Base-by-base conservation (phyloP, 2,113 vertebrate genomes). In the Patagioenas fasciata region DNA sequence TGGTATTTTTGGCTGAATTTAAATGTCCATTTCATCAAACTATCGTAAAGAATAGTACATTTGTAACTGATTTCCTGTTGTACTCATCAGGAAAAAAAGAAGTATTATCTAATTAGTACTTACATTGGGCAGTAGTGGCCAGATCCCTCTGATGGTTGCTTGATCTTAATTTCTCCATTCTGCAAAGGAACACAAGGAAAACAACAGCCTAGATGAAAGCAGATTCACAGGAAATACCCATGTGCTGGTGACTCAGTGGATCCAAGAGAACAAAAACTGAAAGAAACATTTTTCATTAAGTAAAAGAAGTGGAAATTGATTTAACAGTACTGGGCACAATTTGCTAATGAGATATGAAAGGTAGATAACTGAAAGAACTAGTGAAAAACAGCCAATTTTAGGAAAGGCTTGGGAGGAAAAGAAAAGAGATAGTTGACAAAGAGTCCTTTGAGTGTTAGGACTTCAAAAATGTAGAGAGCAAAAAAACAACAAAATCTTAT, bases 221-320 rank as follows among this genome's bases (percentile, higher is more conserved):
- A 95, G 40, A 71, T 93, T 95, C 65, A 34, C 50, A 84, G 85
- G 66, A 89, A 65, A 34, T 94, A 80, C 13, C 85, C 88, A 18
- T 78, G 83, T 95, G 79, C 44, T 74, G 96, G 87, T 96, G 95
- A 95, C 86, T 95, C 91, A 91, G 57, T 90, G 82, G 21, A 75
- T 89, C 62, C 11, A 56, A 70, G 48, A 78, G 85, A 83, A 69
- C 38, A 86, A 94, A 85, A 73, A 18, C 6, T 4, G 0, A 34
- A 58, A 74, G 11, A 12, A 10, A 5, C 8, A 5, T 66, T 96
- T 82, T 91, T 62, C 2, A 24, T 65, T 80, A 67, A 85, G 57
- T 82, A 54, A 79, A 96, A 88, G 67, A 91, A 66, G 7, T 74
- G 72, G 79, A 89, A 95, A 89, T 89, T 62, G 57, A 73, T 91